These are phyloP conservation scores for Drosophila tani DNA, from an alignment of 1,140 invertebrate species.

Conservation along the genomic window DNA sequence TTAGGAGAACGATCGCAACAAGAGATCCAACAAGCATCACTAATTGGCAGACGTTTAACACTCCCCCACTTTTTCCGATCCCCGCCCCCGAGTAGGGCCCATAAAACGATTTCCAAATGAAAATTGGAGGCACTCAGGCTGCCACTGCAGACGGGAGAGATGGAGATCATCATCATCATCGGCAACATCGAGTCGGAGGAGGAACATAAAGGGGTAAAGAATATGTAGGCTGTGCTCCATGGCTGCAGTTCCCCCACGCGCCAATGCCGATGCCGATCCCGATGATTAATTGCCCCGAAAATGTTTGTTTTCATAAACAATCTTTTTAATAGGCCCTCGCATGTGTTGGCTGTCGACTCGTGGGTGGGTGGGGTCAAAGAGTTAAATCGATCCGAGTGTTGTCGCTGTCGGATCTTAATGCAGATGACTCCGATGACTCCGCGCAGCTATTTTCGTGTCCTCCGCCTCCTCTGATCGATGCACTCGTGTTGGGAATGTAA, in stretches of 20 bases:
- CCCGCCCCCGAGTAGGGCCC: conserved; percentile 13
- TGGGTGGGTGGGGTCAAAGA: conserved; percentile 74
- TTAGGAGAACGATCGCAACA: conserved; percentile 60
- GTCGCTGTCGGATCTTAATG: conserved; percentile 69
- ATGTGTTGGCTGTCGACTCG: conserved; percentile 47
- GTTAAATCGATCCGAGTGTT: conserved; percentile 79
- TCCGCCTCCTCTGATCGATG: conserved; percentile 62
- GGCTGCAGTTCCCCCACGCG: conserved; percentile 64
- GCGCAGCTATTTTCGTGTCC: conserved; percentile 46
- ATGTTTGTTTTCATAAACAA: conserved; percentile 84
- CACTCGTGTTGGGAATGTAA: conserved; percentile 74
- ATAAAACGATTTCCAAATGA: conserved; percentile 50
- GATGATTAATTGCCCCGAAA: conserved; percentile 78
- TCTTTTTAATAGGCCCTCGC: conserved; percentile 76
- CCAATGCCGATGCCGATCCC: conserved; percentile 46
- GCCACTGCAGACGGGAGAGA: conserved; percentile 34
- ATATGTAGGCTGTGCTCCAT: neutral
- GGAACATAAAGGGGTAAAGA: conserved; percentile 28
- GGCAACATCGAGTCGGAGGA: conserved; percentile 11
- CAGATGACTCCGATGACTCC: conserved; percentile 67
- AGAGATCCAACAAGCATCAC: conserved; percentile 56
- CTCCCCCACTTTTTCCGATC: conserved; percentile 26
- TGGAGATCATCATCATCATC: conserved; percentile 63
- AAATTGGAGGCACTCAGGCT: conserved; percentile 64
- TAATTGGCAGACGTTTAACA: conserved; percentile 81